Evolutionary conservation across 2,113 vertebrate genomes (phyloP).

Genomic region (Chauna torquata): DNA sequence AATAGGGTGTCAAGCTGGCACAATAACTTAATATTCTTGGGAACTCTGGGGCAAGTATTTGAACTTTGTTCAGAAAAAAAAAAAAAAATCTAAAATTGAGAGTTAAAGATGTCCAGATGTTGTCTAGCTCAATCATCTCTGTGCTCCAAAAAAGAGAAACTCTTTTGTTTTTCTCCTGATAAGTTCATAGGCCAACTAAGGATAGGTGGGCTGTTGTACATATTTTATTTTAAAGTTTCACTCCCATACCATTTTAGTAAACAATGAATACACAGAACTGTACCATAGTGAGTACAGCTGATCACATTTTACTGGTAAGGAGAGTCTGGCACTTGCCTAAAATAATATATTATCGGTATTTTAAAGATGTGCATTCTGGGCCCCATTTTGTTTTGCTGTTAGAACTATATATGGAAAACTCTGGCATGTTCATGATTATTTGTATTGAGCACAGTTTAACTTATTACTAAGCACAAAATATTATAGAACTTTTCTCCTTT

Average conservation of each 20-base stretch:
- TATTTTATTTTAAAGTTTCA: neutral
- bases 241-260: neutral
- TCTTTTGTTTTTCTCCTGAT: neutral
- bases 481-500: neutral
- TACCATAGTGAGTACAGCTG: neutral
- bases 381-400: neutral
- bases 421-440: neutral
- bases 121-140: neutral
- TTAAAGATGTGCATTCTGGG: neutral
- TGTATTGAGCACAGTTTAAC: neutral
- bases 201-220: rapidly evolving
- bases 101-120: neutral
- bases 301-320: neutral
- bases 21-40: neutral
- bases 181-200: neutral
- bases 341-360: neutral
- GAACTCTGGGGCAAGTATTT: neutral
- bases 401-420: neutral
- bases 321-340: neutral
- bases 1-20: neutral
- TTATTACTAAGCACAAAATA: neutral
- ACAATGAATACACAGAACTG: neutral
- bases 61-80: neutral
- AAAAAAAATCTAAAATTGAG: neutral
- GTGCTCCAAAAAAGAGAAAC: neutral